Percentiles rank a stretch among this genome's conserved stretches.
Conservation (phyloP, 1,140 invertebrate species). For the Drosophila nikananu region DNA sequence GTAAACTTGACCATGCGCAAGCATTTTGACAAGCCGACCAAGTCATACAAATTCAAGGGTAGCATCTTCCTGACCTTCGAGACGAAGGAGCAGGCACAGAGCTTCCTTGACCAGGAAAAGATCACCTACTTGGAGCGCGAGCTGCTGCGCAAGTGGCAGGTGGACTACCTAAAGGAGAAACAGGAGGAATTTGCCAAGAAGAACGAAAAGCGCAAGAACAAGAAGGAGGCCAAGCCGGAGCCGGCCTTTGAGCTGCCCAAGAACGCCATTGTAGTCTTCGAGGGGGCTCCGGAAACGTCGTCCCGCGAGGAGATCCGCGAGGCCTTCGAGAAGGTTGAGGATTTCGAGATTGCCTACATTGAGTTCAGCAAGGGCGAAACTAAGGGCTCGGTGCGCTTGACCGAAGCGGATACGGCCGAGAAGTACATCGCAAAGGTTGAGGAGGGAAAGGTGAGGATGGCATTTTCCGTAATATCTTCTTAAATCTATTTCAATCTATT, state of each 20-base stretch:
- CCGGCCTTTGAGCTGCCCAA: slow-evolving; percentile 87
- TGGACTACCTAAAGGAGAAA: slow-evolving; percentile 90
- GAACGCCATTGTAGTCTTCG: slow-evolving; percentile 90
- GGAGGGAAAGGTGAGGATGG: slow-evolving; percentile 86
- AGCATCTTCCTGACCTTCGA: slow-evolving; percentile 95
- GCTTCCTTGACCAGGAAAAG: slow-evolving; percentile 85
- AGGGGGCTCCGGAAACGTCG: slow-evolving; percentile 87
- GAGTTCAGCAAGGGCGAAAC: slow-evolving; percentile 91
- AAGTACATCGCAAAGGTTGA: slow-evolving; percentile 88
- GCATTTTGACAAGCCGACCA: slow-evolving; percentile 89
- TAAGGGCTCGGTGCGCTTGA: slow-evolving; percentile 90
- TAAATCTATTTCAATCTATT: background rate
- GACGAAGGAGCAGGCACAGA: slow-evolving; percentile 90
- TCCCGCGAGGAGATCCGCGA: slow-evolving; percentile 90
- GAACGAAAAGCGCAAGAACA: slow-evolving; percentile 86
- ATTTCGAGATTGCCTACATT: slow-evolving; percentile 89
- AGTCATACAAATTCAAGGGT: slow-evolving; percentile 92
- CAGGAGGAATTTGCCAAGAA: slow-evolving; percentile 87
- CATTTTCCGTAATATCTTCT: background rate
- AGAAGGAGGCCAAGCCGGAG: slow-evolving; percentile 86
- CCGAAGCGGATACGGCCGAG: slow-evolving; percentile 89
- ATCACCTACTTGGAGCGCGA: slow-evolving; percentile 91
- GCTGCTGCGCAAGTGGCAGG: slow-evolving; percentile 90
- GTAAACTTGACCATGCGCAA: slow-evolving; percentile 92
- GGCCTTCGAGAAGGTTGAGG: slow-evolving; percentile 87